phyloP scores from a whole-genome alignment of 2,113 vertebrate genomes.

The Pavo muticus region DNA sequence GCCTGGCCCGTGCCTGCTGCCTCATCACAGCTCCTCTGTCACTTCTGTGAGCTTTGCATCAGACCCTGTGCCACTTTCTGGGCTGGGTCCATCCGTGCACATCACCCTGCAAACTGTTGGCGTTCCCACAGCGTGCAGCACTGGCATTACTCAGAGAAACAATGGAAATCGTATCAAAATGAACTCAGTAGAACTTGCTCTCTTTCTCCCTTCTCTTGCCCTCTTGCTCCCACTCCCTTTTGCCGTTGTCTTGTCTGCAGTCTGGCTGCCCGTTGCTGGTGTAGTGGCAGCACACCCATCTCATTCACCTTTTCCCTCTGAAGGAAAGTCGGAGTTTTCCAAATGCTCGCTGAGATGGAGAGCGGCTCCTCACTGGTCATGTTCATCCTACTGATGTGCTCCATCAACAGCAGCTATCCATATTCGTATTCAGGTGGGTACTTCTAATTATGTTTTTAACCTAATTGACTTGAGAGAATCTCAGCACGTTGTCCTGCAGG shows the following conservation, averaged over 20 bases:
- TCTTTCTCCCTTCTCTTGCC: neutral
- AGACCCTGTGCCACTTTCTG: neutral
- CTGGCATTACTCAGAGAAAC: neutral
- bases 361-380: neutral
- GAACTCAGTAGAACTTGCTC: neutral
- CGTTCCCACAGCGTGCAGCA: neutral
- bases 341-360: neutral
- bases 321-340: neutral
- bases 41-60: neutral
- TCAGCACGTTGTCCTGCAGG: neutral
- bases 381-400: constrained; percentile 27
- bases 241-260: neutral
- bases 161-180: neutral
- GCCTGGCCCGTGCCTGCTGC: accelerated
- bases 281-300: neutral
- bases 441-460: neutral
- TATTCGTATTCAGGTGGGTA: constrained; percentile 7
- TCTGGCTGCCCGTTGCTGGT: neutral
- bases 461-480: neutral
- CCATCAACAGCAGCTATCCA: neutral
- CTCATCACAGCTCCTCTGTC: accelerated
- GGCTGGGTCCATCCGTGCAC: neutral
- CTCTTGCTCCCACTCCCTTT: neutral
- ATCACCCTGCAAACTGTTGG: neutral
- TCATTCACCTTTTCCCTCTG: neutral